A percentile compares a stretch with the other conserved stretches of the same genome.
These are phyloP conservation scores for Vulpes lagopus DNA, from an alignment of 2,113 vertebrate species.

Conservation along the genomic window DNA sequence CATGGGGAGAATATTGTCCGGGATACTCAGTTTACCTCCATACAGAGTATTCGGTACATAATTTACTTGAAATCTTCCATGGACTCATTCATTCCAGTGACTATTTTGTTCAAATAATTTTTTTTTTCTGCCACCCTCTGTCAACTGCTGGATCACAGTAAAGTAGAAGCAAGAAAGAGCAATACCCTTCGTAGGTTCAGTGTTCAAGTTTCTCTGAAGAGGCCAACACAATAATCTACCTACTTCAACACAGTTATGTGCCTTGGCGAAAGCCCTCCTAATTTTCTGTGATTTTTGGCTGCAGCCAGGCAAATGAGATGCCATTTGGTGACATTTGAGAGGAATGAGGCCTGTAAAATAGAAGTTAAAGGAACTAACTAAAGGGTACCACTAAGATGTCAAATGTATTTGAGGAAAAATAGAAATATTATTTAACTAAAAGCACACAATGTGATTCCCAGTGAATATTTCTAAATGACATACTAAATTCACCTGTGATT, in stretches of 20 bases:
- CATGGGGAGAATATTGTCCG: neutral
- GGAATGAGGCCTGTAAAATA: neutral
- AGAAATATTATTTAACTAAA: constrained; percentile 1
- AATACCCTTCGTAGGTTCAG: neutral
- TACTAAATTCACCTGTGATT: neutral
- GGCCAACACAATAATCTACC: neutral
- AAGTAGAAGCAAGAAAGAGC: neutral
- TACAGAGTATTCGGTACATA: neutral
- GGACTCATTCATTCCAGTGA: neutral
- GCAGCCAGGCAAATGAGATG: neutral
- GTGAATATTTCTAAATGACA: constrained; percentile 16
- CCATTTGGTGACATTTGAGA: neutral
- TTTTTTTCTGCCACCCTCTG: neutral
- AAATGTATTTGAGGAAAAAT: neutral
- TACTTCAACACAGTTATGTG: neutral
- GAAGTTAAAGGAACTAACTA: neutral
- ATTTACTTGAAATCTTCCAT: neutral
- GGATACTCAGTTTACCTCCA: neutral
- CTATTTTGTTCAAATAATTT: neutral
- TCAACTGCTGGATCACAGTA: neutral
- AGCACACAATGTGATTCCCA: neutral
- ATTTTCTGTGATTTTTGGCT: neutral
- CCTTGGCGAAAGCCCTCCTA: neutral
- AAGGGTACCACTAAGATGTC: neutral
- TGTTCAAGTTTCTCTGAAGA: neutral